phyloP scores from a whole-genome alignment of 2,888 invertebrate species.

The Teinopalpus imperialis region DNA sequence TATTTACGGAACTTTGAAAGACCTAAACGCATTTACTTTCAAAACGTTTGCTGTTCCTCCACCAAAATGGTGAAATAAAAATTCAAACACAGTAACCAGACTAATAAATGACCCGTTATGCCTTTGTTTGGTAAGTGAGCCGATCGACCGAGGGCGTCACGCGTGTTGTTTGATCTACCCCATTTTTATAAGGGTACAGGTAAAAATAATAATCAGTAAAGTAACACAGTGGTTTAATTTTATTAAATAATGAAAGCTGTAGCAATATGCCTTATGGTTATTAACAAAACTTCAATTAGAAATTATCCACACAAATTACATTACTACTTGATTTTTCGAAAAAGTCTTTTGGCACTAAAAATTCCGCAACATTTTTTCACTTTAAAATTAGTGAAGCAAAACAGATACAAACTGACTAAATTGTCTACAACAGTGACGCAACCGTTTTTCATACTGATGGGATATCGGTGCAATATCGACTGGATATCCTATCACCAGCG shows the following conservation, averaged over 20 bases:
- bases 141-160: conserved; percentile 41
- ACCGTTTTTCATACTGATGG: conserved; percentile 18
- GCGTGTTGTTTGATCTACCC: conserved; percentile 47
- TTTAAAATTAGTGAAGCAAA: too few species aligned
- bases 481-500: conserved; percentile 41
- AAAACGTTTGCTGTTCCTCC: background rate
- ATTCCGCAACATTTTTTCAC: too few species aligned
- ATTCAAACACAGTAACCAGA: conserved; percentile 10
- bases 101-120: conserved; percentile 32
- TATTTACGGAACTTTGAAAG: too few species aligned
- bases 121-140: conserved; percentile 65
- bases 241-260: too few species aligned
- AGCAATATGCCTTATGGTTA: too few species aligned
- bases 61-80: conserved; percentile 5
- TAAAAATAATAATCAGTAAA: conserved; percentile 30
- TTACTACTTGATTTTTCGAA: too few species aligned
- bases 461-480: conserved; percentile 22
- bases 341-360: too few species aligned
- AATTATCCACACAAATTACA: too few species aligned
- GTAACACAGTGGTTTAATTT: background rate
- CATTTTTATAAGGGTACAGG: conserved; percentile 33
- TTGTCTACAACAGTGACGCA: background rate
- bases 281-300: too few species aligned
- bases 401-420: conserved; percentile 7
- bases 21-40: background rate